These are phyloP conservation scores for Catamblyrhynchus diadema DNA, from an alignment of 2,797 vertebrate genomes.

Conservation along the genomic window DNA sequence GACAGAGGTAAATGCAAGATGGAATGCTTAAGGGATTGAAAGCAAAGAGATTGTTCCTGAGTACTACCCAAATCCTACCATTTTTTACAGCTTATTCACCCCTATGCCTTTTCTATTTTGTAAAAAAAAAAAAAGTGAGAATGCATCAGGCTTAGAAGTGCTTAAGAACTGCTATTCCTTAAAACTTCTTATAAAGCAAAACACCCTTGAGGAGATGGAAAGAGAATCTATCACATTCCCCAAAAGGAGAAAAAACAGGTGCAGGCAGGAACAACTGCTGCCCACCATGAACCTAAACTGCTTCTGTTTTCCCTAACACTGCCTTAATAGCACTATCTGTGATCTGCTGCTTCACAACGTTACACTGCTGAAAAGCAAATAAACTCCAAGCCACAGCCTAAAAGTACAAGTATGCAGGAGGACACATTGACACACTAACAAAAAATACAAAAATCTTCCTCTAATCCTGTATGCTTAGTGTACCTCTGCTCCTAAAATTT, in stretches of 20 bases:
- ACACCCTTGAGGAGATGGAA: background rate
- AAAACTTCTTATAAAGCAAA: background rate
- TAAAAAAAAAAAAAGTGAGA: background rate
- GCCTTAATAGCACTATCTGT: background rate
- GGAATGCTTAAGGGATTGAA: background rate
- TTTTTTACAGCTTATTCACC: background rate
- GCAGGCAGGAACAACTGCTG: background rate
- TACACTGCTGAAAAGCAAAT: background rate
- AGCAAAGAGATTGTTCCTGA: background rate
- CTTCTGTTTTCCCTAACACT: background rate
- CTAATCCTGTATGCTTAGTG: background rate
- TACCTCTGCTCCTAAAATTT: background rate
- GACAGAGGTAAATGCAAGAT: slow-evolving; percentile 81
- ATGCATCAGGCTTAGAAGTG: background rate
- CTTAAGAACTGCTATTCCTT: background rate
- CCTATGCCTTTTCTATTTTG: background rate
- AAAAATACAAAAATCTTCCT: background rate
- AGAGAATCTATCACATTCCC: background rate
- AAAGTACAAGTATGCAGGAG: background rate
- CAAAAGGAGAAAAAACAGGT: background rate
- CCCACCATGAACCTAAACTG: background rate
- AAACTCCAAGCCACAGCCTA: background rate
- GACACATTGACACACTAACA: rapidly evolving
- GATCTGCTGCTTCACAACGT: background rate
- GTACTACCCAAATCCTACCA: background rate